Evolutionary conservation across 1,140 invertebrate species (phyloP).

Genomic region (Helicoverpa armigera): DNA sequence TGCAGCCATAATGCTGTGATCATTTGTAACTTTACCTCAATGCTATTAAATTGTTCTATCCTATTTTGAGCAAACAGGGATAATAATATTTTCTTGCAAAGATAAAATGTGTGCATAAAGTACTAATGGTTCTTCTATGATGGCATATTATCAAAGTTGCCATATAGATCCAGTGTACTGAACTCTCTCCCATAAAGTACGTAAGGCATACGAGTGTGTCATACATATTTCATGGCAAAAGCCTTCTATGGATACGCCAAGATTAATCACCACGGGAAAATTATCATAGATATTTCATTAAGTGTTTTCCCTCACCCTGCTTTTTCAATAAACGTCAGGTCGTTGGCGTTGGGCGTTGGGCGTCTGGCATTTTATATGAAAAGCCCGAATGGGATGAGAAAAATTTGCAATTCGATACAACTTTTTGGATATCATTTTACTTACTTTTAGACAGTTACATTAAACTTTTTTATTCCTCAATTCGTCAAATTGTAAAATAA

Average conservation of each 20-base stretch:
- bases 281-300: constrained; percentile 39
- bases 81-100: too few species aligned
- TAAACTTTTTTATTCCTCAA: too few species aligned
- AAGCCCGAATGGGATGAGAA: background rate
- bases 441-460: too few species aligned
- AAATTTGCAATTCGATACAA: constrained; percentile 3
- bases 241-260: background rate
- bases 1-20: background rate
- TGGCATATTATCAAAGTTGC: too few species aligned
- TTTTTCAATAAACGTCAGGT: constrained; percentile 19
- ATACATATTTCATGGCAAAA: constrained; percentile 5
- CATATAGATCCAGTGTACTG: too few species aligned
- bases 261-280: background rate
- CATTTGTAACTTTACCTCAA: constrained; percentile 1
- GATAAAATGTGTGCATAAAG: too few species aligned
- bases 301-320: constrained; percentile 9
- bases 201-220: background rate
- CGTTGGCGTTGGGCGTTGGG: background rate
- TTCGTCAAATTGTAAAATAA: background rate
- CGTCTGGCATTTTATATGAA: constrained; percentile 18
- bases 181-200: background rate
- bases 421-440: background rate
- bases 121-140: too few species aligned
- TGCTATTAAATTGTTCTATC: background rate
- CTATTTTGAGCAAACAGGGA: background rate